Conservation (phyloP, 2,888 invertebrate species). For the Melanargia galathea region DNA sequence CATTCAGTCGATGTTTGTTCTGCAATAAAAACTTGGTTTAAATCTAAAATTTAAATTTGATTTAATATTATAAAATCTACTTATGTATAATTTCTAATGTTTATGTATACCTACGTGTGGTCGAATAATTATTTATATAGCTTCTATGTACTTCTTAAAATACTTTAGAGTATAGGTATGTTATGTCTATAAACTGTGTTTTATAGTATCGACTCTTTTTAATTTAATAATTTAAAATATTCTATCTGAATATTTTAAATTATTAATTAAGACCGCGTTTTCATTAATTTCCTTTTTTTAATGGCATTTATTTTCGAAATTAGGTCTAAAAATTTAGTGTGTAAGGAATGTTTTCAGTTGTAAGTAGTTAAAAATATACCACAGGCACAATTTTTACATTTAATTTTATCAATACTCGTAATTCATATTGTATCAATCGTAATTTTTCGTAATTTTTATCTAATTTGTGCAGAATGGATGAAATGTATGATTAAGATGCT, state of each 20-base stretch:
- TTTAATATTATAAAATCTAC: slow-evolving; percentile 31
- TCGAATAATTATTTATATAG: slow-evolving; percentile 28
- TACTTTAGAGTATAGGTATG: background rate
- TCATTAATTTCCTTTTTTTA: slow-evolving; percentile 46
- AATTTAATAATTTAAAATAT: slow-evolving; percentile 9
- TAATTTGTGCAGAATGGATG: background rate
- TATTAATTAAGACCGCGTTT: too few species aligned
- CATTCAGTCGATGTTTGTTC: slow-evolving; percentile 15
- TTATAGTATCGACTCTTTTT: background rate
- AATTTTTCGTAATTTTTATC: too few species aligned
- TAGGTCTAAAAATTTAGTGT: slow-evolving; percentile 55
- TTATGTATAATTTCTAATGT: slow-evolving; percentile 28
- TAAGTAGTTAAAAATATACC: slow-evolving; percentile 42
- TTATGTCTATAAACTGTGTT: background rate
- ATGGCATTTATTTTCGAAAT: slow-evolving; percentile 65
- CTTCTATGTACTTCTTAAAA: slow-evolving; percentile 14
- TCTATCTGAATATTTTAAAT: too few species aligned
- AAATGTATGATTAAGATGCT: slow-evolving; percentile 14
- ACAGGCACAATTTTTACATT: slow-evolving; percentile 42
- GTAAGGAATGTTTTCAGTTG: slow-evolving; percentile 45
- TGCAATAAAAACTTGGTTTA: slow-evolving; percentile 11
- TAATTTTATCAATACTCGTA: background rate
- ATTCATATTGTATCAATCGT: too few species aligned
- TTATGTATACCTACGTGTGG: slow-evolving; percentile 28
- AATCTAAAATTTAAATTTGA: slow-evolving; percentile 21